Evolutionary conservation across 2,888 invertebrate species (phyloP).

Genomic region (Thecophora atra): DNA sequence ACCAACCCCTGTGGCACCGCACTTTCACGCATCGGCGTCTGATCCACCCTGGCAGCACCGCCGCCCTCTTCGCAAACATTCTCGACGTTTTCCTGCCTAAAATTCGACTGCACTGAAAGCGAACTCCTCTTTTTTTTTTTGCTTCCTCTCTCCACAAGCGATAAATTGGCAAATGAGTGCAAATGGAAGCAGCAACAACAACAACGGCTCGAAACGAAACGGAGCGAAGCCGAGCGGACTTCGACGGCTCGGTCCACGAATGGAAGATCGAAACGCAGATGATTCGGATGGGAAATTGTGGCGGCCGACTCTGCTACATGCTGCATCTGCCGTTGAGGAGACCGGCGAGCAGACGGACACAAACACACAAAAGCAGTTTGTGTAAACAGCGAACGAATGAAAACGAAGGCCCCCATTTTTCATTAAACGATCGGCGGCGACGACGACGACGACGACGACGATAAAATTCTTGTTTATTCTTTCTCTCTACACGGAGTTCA

Average conservation of each 20-base stretch:
- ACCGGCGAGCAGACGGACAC: neutral
- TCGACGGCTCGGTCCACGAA: neutral
- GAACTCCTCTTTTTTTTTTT: neutral
- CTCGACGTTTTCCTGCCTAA: neutral
- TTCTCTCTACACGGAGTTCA: neutral
- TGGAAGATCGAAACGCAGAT: neutral
- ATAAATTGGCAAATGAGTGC: neutral
- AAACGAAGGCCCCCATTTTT: conserved; percentile 6
- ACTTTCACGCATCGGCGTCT: neutral
- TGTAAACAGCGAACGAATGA: neutral
- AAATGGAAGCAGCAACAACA: neutral
- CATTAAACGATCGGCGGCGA: neutral
- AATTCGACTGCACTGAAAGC: neutral
- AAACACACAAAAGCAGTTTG: neutral
- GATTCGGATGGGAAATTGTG: neutral
- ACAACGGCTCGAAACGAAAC: neutral
- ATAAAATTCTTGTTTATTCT: neutral
- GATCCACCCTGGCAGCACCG: neutral
- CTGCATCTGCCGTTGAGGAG: neutral
- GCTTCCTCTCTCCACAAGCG: no score
- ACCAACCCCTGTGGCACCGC: neutral
- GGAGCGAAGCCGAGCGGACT: neutral
- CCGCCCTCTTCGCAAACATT: neutral
- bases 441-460: neutral
- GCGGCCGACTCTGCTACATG: neutral